phyloP scores from a whole-genome alignment of 1,140 invertebrate genomes.

The Drosophila rhopaloa region DNA sequence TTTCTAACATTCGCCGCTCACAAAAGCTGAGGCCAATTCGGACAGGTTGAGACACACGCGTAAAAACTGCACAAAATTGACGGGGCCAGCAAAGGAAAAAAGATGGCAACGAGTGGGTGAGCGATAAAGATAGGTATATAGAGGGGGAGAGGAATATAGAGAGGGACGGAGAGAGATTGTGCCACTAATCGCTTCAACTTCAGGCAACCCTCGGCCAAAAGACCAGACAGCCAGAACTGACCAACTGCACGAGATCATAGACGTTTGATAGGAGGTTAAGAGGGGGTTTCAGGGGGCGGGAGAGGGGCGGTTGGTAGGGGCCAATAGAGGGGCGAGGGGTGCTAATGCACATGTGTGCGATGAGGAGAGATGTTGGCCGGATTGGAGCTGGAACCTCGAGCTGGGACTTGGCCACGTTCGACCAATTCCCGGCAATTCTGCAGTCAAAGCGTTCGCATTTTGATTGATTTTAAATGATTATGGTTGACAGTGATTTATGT shows the following conservation, averaged over 20 bases:
- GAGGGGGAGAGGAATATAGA: conserved; percentile 32
- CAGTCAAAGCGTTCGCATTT: conserved; percentile 84
- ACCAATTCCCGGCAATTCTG: conserved; percentile 82
- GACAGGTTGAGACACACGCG: conserved; percentile 81
- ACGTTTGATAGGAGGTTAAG: conserved; percentile 72
- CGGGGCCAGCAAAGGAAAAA: conserved; percentile 25
- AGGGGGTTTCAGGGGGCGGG: not conserved
- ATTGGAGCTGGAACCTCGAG: conserved; percentile 36
- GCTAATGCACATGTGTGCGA: conserved; percentile 43
- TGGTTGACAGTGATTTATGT: conserved; percentile 85
- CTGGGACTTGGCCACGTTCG: conserved; percentile 62
- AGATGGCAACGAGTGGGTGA: conserved; percentile 16
- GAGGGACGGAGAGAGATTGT: conserved; percentile 31
- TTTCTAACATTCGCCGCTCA: conserved; percentile 61
- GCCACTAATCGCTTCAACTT: conserved; percentile 74
- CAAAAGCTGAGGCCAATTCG: conserved; percentile 53
- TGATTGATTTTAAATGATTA: conserved; percentile 85
- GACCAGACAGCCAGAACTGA: conserved; percentile 65
- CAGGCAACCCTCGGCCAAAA: conserved; percentile 37
- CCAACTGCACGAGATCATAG: conserved; percentile 83
- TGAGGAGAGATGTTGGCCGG: conserved; percentile 35
- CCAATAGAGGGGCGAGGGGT: conserved; percentile 20
- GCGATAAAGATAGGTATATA: conserved; percentile 24
- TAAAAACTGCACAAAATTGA: conserved; percentile 81
- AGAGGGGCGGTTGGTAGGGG: conserved; percentile 8